Conservation (phyloP, 2,113 vertebrate species). For the Merops nubicus region DNA sequence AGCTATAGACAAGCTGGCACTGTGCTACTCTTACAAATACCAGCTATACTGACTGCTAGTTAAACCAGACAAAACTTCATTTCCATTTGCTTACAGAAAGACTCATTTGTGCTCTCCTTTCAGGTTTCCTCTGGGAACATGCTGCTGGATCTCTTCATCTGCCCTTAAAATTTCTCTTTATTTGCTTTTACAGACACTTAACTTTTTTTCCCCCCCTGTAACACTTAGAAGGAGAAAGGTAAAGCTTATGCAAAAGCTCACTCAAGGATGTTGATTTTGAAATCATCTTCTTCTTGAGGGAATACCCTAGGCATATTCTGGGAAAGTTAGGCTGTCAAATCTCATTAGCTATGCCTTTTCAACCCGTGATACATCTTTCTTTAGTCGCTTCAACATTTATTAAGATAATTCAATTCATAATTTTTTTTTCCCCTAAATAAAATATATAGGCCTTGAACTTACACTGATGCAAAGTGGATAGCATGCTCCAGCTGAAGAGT, state of each 20-base stretch:
- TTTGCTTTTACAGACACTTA: slow-evolving; percentile 35
- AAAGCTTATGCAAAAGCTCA: slow-evolving; percentile 34
- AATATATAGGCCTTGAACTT: slow-evolving; percentile 28
- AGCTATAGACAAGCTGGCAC: slow-evolving; percentile 49
- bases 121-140: background rate
- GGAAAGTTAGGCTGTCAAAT: slow-evolving; percentile 57
- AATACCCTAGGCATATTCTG: slow-evolving; percentile 42
- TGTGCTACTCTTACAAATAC: background rate
- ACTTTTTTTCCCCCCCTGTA: slow-evolving; percentile 18
- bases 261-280: slow-evolving; percentile 41
- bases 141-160: slow-evolving; percentile 31
- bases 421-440: slow-evolving; percentile 15
- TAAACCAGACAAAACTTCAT: background rate
- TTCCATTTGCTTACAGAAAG: background rate
- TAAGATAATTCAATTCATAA: background rate
- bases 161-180: slow-evolving; percentile 37
- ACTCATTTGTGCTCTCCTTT: background rate
- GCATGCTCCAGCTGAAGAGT: background rate
- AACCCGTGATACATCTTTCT: slow-evolving; percentile 19
- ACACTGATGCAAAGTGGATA: background rate
- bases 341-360: slow-evolving; percentile 52
- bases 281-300: slow-evolving; percentile 60
- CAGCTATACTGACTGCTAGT: slow-evolving; percentile 31
- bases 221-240: slow-evolving; percentile 41
- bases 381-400: slow-evolving; percentile 32